Percentiles rank a stretch among this genome's conserved stretches.
phyloP scores from a whole-genome alignment of 2,113 vertebrate genomes.

The Podilymbus podiceps region DNA sequence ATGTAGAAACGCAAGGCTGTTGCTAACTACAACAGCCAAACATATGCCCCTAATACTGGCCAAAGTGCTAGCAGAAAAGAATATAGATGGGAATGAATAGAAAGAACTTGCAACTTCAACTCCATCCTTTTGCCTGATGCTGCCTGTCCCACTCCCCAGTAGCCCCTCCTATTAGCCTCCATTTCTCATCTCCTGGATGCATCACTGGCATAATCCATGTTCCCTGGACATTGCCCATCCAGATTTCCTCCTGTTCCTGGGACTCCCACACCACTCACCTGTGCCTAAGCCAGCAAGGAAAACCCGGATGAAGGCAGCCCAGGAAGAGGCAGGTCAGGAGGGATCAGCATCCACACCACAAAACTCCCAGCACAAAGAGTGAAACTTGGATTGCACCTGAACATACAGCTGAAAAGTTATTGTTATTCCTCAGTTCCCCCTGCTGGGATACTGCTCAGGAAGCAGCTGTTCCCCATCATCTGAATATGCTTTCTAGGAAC shows the following conservation, averaged over 20 bases:
- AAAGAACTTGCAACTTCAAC: background rate
- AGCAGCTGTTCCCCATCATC: background rate
- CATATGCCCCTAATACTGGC: background rate
- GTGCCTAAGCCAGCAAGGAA: background rate
- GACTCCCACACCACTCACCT: background rate
- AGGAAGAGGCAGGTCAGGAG: background rate
- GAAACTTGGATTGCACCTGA: background rate
- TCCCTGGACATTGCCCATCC: rapidly evolving
- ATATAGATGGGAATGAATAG: background rate
- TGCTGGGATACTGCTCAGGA: background rate
- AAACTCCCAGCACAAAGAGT: background rate
- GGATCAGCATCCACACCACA: background rate
- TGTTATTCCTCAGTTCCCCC: background rate
- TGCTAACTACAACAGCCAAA: background rate
- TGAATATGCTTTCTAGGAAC: background rate
- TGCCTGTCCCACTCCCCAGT: rapidly evolving
- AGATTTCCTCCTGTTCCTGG: background rate
- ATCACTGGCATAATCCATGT: rapidly evolving
- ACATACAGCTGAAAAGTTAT: background rate
- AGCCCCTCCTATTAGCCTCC: background rate
- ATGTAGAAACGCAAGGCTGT: background rate
- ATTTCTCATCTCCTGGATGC: background rate
- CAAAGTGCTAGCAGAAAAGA: background rate
- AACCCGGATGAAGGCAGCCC: background rate
- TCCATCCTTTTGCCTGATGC: background rate